phyloP scores from a whole-genome alignment of 2,888 invertebrate genomes.

The Nasonia oneida region DNA sequence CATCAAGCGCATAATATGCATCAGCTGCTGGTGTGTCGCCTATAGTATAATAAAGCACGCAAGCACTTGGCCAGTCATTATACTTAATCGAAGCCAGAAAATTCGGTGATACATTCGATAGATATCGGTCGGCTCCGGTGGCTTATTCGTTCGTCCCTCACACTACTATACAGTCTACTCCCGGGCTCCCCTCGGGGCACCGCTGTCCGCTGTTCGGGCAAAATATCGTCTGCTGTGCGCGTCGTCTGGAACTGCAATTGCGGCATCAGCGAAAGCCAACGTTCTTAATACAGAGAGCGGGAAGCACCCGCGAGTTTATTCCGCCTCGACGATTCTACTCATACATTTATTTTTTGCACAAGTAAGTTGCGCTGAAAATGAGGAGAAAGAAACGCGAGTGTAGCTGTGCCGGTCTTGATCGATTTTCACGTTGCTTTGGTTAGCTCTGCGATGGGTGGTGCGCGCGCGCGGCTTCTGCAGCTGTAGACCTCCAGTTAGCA shows the following conservation, averaged over 20 bases:
- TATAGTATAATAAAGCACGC: no score
- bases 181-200: background rate
- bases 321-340: no score
- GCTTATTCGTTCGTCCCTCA: background rate
- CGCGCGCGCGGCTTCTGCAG: background rate
- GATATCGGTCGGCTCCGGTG: background rate
- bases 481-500: background rate
- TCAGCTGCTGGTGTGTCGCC: no score
- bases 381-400: no score
- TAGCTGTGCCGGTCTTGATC: constrained; percentile 21
- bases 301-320: background rate
- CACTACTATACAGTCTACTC: no score
- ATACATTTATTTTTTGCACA: no score
- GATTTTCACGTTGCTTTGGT: constrained; percentile 16
- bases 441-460: background rate
- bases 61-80: no score
- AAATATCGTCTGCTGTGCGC: constrained; percentile 77
- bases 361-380: no score
- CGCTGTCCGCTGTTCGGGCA: background rate
- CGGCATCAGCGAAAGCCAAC: background rate
- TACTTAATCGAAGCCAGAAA: no score
- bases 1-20: no score
- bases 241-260: constrained; percentile 71
- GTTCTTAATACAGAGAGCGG: background rate
- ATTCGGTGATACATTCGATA: background rate